phyloP scores from a whole-genome alignment of 2,888 invertebrate species.

The Linnaemya tessellans region DNA sequence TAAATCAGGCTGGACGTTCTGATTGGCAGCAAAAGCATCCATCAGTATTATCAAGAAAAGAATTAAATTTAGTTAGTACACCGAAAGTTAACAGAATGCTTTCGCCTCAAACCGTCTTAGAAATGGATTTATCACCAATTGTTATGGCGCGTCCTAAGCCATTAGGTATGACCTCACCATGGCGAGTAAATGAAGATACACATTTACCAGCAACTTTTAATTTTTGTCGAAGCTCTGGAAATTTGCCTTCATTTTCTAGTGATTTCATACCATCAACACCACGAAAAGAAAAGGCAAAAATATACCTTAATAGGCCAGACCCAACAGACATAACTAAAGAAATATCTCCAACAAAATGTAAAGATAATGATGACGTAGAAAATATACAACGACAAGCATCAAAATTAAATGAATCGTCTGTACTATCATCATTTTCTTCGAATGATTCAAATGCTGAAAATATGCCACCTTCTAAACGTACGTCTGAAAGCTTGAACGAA shows the following conservation, averaged over 20 bases:
- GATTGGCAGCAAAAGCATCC: conserved; percentile 38
- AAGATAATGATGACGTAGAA: background rate
- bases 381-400: background rate
- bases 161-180: conserved; percentile 77
- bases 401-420: conserved; percentile 16
- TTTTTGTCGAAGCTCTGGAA: conserved; percentile 78
- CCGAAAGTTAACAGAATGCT: conserved; percentile 74
- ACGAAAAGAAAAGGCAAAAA: conserved; percentile 66
- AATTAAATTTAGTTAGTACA: conserved; percentile 78
- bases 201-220: conserved; percentile 78
- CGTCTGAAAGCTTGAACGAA: conserved; percentile 29
- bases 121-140: conserved; percentile 76
- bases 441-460: conserved; percentile 81
- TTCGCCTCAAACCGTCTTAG: background rate
- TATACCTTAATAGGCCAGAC: background rate
- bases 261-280: conserved; percentile 78
- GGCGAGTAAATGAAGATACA: conserved; percentile 80
- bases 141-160: conserved; percentile 10
- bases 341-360: conserved; percentile 4
- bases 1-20: conserved; percentile 75
- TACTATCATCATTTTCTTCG: conserved; percentile 72
- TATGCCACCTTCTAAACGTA: conserved; percentile 74
- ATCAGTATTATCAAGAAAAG: conserved; percentile 75
- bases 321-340: background rate
- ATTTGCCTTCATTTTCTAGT: conserved; percentile 81